Percentiles rank a stretch among this genome's conserved stretches.
phyloP scores from a whole-genome alignment of 2,888 invertebrate genomes.

The Didymodactylos carnosus region DNA sequence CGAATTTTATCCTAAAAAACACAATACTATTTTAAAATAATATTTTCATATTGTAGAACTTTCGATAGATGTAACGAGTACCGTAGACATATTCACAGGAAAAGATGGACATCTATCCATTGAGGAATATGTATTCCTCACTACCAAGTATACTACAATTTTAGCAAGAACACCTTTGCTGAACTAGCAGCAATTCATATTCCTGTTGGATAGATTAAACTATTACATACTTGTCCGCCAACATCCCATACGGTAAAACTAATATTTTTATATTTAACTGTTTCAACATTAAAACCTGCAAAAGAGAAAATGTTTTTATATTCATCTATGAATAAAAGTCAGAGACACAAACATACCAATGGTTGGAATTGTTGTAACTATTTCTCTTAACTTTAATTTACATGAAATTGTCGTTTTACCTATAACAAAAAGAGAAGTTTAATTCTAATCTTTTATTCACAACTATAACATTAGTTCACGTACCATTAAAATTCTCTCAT shows the following conservation, averaged over 20 bases:
- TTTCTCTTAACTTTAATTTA: constrained; percentile 99
- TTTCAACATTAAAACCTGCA: constrained; percentile 87
- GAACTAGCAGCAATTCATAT: too few relatives aligned
- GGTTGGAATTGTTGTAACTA: constrained; percentile 97
- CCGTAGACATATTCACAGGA: too few relatives aligned
- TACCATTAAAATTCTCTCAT: constrained; percentile 96
- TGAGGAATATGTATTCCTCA: too few relatives aligned
- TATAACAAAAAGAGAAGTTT: constrained; percentile 38
- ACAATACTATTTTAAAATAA: background rate
- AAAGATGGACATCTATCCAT: too few relatives aligned
- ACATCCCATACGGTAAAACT: constrained; percentile 99
- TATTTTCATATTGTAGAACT: too few relatives aligned
- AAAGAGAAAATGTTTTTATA: background rate
- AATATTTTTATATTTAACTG: constrained; percentile 97
- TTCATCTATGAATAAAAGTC: background rate
- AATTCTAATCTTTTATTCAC: background rate
- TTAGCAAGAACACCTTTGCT: too few relatives aligned
- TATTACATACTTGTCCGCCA: constrained; percentile 40
- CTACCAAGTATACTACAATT: too few relatives aligned
- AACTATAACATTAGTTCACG: background rate
- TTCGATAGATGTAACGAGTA: too few relatives aligned
- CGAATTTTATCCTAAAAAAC: constrained; percentile 61
- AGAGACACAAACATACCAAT: constrained; percentile 65
- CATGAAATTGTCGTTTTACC: constrained; percentile 99
- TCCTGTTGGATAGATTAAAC: too few relatives aligned